Conservation (phyloP, 2,888 invertebrate species). For the Schizaphis graminum region DNA sequence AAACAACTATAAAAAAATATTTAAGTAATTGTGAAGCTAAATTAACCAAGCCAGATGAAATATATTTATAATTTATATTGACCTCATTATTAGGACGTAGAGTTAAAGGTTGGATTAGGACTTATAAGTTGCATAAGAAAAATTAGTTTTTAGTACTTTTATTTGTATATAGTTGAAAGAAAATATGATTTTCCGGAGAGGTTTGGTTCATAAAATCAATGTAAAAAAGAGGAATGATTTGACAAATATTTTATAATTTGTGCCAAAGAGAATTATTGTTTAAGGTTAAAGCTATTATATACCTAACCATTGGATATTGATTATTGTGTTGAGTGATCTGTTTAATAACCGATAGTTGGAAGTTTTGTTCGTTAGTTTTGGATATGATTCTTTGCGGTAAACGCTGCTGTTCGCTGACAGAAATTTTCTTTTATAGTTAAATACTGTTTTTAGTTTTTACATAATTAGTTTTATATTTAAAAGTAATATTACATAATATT, state of each 20-base stretch:
- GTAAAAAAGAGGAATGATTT: neutral
- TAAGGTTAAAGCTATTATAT: neutral
- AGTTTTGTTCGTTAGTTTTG: neutral
- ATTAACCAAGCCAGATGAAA: no score
- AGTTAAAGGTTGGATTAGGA: no score
- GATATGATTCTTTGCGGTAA: neutral
- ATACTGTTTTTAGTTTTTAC: neutral
- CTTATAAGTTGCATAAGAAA: no score
- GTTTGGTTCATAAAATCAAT: no score
- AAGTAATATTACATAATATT: neutral
- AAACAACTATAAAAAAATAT: no score
- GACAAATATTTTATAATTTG: neutral
- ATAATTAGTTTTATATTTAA: slow-evolving; percentile 3
- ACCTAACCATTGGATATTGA: neutral
- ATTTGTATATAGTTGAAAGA: no score
- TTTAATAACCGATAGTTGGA: neutral
- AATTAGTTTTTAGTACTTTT: no score
- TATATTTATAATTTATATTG: no score
- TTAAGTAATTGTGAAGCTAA: no score
- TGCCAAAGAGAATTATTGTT: neutral
- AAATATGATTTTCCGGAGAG: no score
- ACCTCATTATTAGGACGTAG: no score
- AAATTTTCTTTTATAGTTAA: neutral
- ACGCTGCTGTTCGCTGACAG: neutral
- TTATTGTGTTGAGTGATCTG: neutral